phyloP scores from a whole-genome alignment of 2,113 vertebrate genomes.

The Gorsachius goisagi region DNA sequence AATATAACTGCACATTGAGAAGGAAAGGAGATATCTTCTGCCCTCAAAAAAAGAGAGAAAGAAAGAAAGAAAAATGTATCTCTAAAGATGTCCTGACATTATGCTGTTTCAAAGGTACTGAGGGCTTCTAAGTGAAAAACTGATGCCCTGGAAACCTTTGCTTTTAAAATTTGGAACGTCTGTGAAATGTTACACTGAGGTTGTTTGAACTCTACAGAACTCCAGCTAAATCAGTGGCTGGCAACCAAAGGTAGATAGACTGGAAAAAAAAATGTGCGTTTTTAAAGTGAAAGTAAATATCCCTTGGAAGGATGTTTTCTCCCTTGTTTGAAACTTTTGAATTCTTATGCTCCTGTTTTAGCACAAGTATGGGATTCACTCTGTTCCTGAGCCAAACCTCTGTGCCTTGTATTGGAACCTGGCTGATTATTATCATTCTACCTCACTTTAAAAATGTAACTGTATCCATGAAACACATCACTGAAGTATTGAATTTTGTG shows the following conservation, averaged over 20 bases:
- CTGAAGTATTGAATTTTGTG: background rate
- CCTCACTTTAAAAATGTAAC: background rate
- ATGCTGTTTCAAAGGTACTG: background rate
- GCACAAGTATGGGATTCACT: background rate
- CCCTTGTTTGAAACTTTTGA: background rate
- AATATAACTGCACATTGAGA: background rate
- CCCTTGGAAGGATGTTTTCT: background rate
- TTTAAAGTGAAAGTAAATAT: background rate
- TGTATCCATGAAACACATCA: background rate
- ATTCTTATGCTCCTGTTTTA: background rate
- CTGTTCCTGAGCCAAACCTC: background rate
- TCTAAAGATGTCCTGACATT: background rate
- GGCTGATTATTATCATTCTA: background rate
- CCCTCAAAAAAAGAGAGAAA: too few species aligned
- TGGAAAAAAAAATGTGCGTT: background rate
- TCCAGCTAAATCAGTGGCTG: background rate
- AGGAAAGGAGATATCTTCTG: background rate
- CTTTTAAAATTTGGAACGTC: background rate
- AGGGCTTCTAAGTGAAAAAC: background rate
- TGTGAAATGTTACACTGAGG: background rate
- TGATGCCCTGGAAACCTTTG: background rate
- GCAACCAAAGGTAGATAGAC: background rate
- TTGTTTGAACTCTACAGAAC: background rate
- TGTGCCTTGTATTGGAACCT: background rate
- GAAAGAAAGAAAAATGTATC: background rate